Conservation (phyloP, 1,140 invertebrate species). For the Teleogryllus occipitalis region DNA sequence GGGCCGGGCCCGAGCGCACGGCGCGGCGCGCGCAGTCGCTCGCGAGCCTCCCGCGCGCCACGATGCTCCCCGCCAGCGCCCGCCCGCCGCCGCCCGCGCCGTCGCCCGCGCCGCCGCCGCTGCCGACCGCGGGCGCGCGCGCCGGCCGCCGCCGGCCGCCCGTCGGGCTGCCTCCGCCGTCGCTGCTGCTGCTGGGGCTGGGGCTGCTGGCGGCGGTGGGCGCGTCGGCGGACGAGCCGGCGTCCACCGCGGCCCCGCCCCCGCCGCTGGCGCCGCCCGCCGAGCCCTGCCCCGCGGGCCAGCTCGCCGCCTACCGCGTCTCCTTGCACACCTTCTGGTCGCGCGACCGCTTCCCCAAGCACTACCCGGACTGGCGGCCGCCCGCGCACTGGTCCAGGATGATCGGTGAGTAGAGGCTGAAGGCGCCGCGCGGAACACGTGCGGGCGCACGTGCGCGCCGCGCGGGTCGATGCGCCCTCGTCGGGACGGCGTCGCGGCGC, state of each 20-base stretch:
- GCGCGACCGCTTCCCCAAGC: constrained; percentile 41
- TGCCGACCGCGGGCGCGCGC: constrained; percentile 12
- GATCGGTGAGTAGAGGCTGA: constrained; percentile 37
- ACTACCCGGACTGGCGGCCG: constrained; percentile 45
- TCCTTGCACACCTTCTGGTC: constrained; percentile 42
- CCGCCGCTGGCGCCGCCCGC: neutral
- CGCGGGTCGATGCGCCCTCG: no score
- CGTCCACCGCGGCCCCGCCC: neutral
- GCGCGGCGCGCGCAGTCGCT: no score
- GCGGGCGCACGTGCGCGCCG: no score
- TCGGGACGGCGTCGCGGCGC: no score
- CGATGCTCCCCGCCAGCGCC: no score
- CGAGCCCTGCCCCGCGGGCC: constrained; percentile 30
- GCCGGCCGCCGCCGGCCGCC: neutral
- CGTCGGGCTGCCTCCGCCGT: neutral
- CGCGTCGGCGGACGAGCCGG: constrained; percentile 8
- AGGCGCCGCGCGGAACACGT: no score
- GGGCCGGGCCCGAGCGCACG: no score
- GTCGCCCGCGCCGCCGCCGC: neutral
- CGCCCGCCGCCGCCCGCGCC: neutral
- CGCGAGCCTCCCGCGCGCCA: no score
- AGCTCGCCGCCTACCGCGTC: constrained; percentile 40
- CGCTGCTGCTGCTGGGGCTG: neutral
- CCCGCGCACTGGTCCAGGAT: constrained; percentile 46
- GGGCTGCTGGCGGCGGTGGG: neutral